Conservation (phyloP, 2,888 invertebrate species). For the Eledone cirrhosa region DNA sequence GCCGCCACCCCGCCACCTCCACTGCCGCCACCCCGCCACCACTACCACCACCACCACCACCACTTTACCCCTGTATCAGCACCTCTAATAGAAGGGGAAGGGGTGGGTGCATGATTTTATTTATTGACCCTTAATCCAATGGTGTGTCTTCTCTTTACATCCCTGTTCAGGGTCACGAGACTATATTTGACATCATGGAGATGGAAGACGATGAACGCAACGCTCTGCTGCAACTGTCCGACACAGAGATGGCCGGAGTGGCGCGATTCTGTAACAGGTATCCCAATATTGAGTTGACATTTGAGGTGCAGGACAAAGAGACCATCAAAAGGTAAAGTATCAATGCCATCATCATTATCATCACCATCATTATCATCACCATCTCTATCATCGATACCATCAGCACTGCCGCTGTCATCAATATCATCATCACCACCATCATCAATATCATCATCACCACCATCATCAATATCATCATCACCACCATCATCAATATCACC, state of each 20-base stretch:
- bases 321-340: slow-evolving; percentile 70
- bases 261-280: slow-evolving; percentile 98
- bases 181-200: slow-evolving; percentile 95
- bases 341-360: too few species aligned
- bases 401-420: too few species aligned
- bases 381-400: too few species aligned
- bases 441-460: too few species aligned
- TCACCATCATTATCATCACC: too few species aligned
- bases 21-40: too few species aligned
- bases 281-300: slow-evolving; percentile 95
- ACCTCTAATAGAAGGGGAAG: too few species aligned
- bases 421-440: too few species aligned
- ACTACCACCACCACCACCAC: background rate
- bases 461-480: too few species aligned
- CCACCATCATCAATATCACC: too few species aligned
- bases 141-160: slow-evolving; percentile 12
- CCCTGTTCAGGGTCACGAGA: slow-evolving; percentile 78
- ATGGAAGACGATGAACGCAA: slow-evolving; percentile 87
- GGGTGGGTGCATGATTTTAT: too few species aligned
- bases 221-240: slow-evolving; percentile 75
- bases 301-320: slow-evolving; percentile 86
- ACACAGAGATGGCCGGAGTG: slow-evolving; percentile 94
- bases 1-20: too few species aligned
- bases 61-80: background rate
- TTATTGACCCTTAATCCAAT: background rate